Evolutionary conservation across 2,113 vertebrate species (phyloP).

Genomic region (Sphaerodactylus townsendi): DNA sequence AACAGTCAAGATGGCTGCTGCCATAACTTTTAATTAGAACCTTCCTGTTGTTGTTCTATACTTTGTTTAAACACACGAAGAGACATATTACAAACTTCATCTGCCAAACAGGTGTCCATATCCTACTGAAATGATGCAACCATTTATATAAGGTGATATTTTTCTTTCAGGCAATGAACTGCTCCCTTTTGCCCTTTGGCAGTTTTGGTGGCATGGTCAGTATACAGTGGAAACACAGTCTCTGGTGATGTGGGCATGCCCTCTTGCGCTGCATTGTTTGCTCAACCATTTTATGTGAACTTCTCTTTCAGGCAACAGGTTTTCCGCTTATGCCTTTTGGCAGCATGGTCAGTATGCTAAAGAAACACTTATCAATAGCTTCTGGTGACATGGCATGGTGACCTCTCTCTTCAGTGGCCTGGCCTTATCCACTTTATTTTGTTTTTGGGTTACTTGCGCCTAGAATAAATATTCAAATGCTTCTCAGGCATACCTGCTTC

Average conservation of each 20-base stretch:
- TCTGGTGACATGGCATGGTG: constrained; percentile 13
- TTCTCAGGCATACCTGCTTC: background rate
- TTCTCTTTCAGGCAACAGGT: constrained; percentile 76
- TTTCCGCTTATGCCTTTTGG: constrained; percentile 78
- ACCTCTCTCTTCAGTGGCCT: constrained; percentile 3
- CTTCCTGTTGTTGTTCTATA: background rate
- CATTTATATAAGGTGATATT: constrained; percentile 58
- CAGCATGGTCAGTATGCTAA: constrained; percentile 77
- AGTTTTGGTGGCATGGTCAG: constrained; percentile 77
- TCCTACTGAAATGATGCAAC: background rate
- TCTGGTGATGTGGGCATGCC: constrained; percentile 29
- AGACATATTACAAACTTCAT: background rate
- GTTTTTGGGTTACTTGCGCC: background rate
- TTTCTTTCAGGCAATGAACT: constrained; percentile 76
- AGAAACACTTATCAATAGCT: constrained; percentile 4
- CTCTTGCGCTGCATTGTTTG: constrained; percentile 18
- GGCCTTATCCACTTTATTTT: background rate
- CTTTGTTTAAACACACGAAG: background rate
- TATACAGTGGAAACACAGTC: constrained; percentile 57
- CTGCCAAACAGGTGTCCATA: background rate
- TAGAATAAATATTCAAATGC: background rate
- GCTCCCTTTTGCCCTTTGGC: constrained; percentile 78
- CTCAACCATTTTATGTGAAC: constrained; percentile 53
- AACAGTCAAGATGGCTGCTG: background rate
- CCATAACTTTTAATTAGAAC: background rate